Base-by-base conservation (phyloP, 2,888 invertebrate species). In the Buathra laborator region DNA sequence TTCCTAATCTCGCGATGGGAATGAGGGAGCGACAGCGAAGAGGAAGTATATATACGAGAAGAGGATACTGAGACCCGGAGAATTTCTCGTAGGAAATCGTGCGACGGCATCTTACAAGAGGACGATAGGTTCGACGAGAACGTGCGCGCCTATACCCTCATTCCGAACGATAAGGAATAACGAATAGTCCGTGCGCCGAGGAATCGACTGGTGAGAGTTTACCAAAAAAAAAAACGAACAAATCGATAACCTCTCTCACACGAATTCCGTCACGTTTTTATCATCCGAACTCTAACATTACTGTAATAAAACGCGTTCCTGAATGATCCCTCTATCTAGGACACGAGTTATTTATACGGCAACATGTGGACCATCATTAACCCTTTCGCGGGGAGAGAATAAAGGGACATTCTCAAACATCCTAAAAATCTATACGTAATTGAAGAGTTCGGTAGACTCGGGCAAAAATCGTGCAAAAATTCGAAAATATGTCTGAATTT, bases 291-390 rank as follows among this genome's bases (percentile, higher is more conserved):
- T 80, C 82, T 62, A 75, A 67, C 82, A 71, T 75, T 71, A 59
- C 62, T 46, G 71, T 72, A 82, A 85, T 85, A 85, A 85, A 83
- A 85, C 82, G 85, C 79, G 79, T 76, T 85, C 82, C 79, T 53
- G 16, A 6, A 66, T 67, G 70, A 83, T 83, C 70, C 72, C 62
- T 75, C 56, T 68, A 70, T 75, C 70, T 75, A 46, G 68, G 71
- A 29, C 44, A 43, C 76, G 72, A 51, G 74, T 66, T 71, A 85
- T 82, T 75, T 71, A 48, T 46, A n/a, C 10, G 68, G 46, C 53
- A 62, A 62, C 62, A 12, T 59, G 24, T 62, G 16, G 70, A 78
- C 75, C 24, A 10, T 70, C 78, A 44, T 74, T 32, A 56, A 62
- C 37, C 10, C 44, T 14, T 43, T 62, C 19, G 12, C 62, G n/a